Conservation (phyloP, 2,888 invertebrate species). For the Ommatoiulus sabulosus region DNA sequence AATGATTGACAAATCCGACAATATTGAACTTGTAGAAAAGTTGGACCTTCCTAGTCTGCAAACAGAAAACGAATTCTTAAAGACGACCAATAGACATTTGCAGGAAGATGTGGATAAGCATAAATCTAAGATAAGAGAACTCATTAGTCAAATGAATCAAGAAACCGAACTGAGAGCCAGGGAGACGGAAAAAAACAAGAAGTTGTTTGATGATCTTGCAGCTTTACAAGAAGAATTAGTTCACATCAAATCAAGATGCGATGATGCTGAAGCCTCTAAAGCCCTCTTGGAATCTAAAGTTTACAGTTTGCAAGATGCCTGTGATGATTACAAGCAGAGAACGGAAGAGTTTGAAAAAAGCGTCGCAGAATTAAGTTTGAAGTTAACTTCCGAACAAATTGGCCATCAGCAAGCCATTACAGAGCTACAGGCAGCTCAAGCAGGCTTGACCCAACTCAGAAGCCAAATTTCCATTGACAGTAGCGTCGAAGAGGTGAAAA, state of each 20-base stretch:
- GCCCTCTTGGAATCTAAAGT: background rate
- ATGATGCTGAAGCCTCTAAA: background rate
- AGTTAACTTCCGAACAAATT: background rate
- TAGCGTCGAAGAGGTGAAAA: constrained; percentile 41
- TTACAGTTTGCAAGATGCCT: background rate
- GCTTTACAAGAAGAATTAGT: background rate
- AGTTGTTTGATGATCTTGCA: background rate
- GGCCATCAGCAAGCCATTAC: background rate
- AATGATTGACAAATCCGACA: constrained; percentile 16
- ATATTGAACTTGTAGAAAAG: background rate
- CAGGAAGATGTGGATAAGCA: constrained; percentile 27
- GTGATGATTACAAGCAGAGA: background rate
- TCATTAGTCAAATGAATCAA: background rate
- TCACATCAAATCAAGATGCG: background rate
- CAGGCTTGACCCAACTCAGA: background rate
- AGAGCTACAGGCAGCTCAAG: background rate
- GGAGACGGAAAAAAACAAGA: background rate
- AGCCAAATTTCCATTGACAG: background rate
- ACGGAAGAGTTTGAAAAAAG: background rate
- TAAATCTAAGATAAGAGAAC: background rate
- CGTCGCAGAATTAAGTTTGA: background rate
- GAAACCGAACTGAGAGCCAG: background rate
- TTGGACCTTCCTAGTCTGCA: background rate
- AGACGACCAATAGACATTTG: background rate
- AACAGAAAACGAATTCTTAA: constrained; percentile 38